Conservation (phyloP, 1,140 invertebrate genomes). For the Elymnias hypermnestra region DNA sequence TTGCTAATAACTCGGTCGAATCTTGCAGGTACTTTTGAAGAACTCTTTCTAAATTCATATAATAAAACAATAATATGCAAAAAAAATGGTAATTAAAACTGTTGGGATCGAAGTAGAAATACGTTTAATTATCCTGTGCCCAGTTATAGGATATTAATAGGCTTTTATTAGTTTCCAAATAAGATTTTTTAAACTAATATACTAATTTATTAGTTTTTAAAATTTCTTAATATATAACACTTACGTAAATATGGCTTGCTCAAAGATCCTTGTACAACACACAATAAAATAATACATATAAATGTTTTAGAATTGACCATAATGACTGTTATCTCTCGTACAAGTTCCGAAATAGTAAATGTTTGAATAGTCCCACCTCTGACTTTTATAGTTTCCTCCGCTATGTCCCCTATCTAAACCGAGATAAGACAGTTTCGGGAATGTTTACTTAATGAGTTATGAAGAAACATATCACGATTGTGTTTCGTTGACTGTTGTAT, state of each 20-base stretch:
- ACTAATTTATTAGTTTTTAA: no score
- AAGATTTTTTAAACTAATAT: no score
- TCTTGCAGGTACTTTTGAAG: no score
- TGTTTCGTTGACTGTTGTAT: not conserved
- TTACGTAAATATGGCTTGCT: constrained; percentile 46
- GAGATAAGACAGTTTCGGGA: constrained; percentile 60
- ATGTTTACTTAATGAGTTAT: constrained; percentile 69
- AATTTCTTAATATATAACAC: constrained; percentile 19
- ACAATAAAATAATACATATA: constrained; percentile 36
- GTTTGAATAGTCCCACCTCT: constrained; percentile 45
- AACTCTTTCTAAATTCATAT: no score
- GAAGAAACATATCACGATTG: constrained; percentile 39
- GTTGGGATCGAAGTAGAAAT: no score
- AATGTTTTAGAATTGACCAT: constrained; percentile 42
- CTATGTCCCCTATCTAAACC: constrained; percentile 49
- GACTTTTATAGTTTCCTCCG: constrained; percentile 49
- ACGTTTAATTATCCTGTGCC: no score
- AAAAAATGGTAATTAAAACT: no score
- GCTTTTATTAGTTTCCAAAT: no score
- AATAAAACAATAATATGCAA: no score
- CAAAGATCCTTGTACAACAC: constrained; percentile 27
- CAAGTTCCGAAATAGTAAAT: constrained; percentile 42
- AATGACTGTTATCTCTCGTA: constrained; percentile 24
- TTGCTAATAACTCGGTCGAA: no score
- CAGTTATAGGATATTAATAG: no score